These are phyloP conservation scores for Parnassius glacialis DNA, from an alignment of 2,888 invertebrate genomes.

Conservation along the genomic window DNA sequence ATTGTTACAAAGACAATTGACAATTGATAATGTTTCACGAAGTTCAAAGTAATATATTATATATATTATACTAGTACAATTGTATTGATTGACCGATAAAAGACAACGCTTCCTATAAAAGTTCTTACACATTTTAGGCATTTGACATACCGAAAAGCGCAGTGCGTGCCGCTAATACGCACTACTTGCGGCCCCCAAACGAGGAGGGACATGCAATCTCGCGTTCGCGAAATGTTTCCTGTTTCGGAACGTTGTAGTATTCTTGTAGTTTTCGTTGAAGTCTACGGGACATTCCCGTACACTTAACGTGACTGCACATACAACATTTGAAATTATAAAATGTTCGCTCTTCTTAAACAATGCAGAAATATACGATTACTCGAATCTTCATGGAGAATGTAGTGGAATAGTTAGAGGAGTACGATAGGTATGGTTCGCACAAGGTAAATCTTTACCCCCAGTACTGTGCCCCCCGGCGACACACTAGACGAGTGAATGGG, in stretches of 20 bases:
- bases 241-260: constrained; percentile 41
- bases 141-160: constrained; percentile 52
- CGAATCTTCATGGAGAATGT: too few species aligned
- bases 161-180: constrained; percentile 51
- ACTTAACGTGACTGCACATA: background rate
- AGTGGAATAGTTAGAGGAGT: too few species aligned
- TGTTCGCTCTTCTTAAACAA: too few species aligned
- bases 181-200: constrained; percentile 44
- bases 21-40: too few species aligned
- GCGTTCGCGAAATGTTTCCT: constrained; percentile 51
- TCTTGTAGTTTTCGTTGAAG: background rate
- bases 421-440: too few species aligned
- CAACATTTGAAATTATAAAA: too few species aligned
- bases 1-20: too few species aligned
- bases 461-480: too few species aligned
- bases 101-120: constrained; percentile 41
- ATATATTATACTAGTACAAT: background rate
- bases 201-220: constrained; percentile 55
- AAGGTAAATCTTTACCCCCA: too few species aligned
- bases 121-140: constrained; percentile 52
- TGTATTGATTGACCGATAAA: constrained; percentile 56
- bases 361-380: too few species aligned
- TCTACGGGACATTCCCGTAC: constrained; percentile 3
- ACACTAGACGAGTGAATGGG: too few species aligned
- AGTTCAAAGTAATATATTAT: too few species aligned